Evolutionary conservation across 2,888 invertebrate species (phyloP).

Genomic region (Apotomis betuletana): DNA sequence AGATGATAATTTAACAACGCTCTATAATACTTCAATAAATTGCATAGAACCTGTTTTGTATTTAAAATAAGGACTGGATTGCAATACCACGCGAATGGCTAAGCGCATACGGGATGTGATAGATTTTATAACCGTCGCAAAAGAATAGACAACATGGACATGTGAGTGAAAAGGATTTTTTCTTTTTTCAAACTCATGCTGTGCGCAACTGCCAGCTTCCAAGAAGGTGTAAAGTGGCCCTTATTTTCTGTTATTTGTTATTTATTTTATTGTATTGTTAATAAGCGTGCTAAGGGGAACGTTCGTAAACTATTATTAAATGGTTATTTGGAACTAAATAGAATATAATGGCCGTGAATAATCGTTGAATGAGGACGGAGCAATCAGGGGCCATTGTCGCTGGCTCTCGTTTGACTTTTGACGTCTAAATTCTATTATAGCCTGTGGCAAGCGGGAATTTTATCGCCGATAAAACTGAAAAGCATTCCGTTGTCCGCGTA

Average conservation of each 20-base stretch:
- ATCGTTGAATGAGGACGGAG: slow-evolving; percentile 72
- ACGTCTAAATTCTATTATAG: slow-evolving; percentile 67
- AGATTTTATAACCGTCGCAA: slow-evolving; percentile 59
- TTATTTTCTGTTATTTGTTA: slow-evolving; percentile 77
- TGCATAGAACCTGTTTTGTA: slow-evolving; percentile 23
- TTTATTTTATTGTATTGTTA: slow-evolving; percentile 84
- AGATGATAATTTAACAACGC: slow-evolving; percentile 52
- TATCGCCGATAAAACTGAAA: slow-evolving; percentile 47
- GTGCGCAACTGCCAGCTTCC: slow-evolving; percentile 76
- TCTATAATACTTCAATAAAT: slow-evolving; percentile 38
- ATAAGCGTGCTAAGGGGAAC: slow-evolving; percentile 79
- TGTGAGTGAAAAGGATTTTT: slow-evolving; percentile 57
- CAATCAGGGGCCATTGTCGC: slow-evolving; percentile 77
- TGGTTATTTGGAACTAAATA: slow-evolving; percentile 83
- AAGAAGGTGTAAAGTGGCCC: slow-evolving; percentile 82
- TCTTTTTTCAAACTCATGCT: slow-evolving; percentile 62
- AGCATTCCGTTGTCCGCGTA: slow-evolving; percentile 33
- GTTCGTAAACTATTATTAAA: slow-evolving; percentile 79
- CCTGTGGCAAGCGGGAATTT: slow-evolving; percentile 54
- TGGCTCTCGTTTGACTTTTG: slow-evolving; percentile 67
- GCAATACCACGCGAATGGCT: slow-evolving; percentile 26
- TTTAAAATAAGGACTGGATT: slow-evolving; percentile 48
- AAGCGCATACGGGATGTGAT: slow-evolving; percentile 46
- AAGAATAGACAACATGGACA: slow-evolving; percentile 60
- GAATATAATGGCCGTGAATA: slow-evolving; percentile 82